Evolutionary conservation across 2,888 invertebrate species (phyloP), one percentile per base, ranked within the genome.

Genomic region (Apotomis betuletana): DNA sequence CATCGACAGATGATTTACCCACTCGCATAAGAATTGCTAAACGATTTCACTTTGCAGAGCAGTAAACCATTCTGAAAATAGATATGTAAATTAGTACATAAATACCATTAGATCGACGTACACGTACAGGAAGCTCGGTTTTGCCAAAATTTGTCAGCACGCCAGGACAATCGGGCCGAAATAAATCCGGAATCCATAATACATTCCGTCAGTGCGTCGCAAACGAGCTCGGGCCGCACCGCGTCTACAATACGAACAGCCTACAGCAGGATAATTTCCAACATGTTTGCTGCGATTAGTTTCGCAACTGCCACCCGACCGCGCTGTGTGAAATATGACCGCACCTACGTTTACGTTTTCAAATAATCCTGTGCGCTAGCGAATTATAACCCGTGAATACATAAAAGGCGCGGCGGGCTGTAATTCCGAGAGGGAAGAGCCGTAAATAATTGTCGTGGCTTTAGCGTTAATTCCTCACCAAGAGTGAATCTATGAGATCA

Each of bases 321-420:
- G 84, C 81, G 83, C 83, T 77, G 81, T 76, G 82, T 91, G 88
- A 91, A 88, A 88, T 90, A 90, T 86, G 85, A 82, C 82, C 81
- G 83, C 84, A 86, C 85, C 87, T 86, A 87, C 87, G 86, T 87
- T 89, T 87, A 88, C 87, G 84, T 87, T 90, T 88, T 84, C 87
- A 85, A 89, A 90, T 90, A 89, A 89, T 91, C 87, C 87, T 83
- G 84, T 80, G 81, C 79, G 79, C 85, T 82, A 74, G 75, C 81
- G 85, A 88, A 90, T 90, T 89, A 90, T 90, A 88, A 88, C 86
- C 87, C 85, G 85, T 85, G 88, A 89, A 89, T 90, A 89, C 87
- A 88, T 87, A 89, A 90, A 89, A 87, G 86, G 82, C 83, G 81
- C 82, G 80, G 79, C 79, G 77, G 77, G 81, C 83, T 82, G 85